Evolutionary conservation across 1,140 invertebrate genomes (phyloP).

Genomic region (Gerris buenoi): DNA sequence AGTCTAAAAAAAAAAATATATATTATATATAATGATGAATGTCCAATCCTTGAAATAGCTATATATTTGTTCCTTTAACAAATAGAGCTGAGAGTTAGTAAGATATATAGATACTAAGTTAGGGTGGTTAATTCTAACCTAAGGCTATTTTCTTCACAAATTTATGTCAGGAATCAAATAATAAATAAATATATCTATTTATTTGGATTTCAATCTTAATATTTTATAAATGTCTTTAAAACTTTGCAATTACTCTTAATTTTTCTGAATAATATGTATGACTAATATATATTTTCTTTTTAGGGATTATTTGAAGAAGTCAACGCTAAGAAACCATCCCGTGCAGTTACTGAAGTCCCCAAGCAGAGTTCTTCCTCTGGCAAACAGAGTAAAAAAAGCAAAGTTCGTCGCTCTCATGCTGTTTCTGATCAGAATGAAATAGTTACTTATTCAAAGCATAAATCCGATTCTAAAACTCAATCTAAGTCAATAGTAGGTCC

Average conservation of each 20-base stretch:
- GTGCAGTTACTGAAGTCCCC: background rate
- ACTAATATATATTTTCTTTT: background rate
- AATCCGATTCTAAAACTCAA: background rate
- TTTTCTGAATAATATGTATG: background rate
- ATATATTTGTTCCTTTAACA: no score
- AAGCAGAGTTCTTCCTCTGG: background rate
- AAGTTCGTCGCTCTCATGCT: constrained; percentile 1
- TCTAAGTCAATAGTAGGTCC: background rate
- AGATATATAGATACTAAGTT: no score
- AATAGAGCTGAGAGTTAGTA: no score
- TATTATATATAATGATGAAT: no score
- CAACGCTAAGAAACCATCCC: background rate
- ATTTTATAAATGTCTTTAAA: background rate
- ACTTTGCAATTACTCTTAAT: background rate
- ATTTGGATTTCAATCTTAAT: background rate
- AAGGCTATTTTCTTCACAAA: no score
- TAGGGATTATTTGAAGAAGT: background rate
- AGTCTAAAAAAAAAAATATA: no score
- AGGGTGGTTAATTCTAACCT: no score
- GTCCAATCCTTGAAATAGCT: no score
- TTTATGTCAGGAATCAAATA: no score
- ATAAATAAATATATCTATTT: no score
- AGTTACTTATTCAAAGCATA: background rate
- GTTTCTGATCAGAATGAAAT: background rate
- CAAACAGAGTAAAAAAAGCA: background rate